phyloP scores from a whole-genome alignment of 2,888 invertebrate genomes.

The Sesamia inferens region DNA sequence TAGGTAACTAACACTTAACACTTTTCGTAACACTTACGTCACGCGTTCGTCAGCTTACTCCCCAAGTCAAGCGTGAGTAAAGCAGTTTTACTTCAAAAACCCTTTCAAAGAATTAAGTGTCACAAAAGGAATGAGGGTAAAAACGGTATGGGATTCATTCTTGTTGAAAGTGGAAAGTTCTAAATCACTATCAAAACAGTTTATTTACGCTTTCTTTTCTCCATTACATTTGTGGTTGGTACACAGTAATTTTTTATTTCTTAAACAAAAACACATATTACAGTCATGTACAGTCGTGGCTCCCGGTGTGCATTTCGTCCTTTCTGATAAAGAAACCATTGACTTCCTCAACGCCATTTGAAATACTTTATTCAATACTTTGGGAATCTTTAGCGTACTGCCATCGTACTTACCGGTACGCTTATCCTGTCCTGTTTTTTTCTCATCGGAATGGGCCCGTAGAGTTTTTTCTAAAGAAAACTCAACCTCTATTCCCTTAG shows the following conservation, averaged over 20 bases:
- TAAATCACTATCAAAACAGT: constrained; percentile 11
- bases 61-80: too few relatives aligned
- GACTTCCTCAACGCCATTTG: constrained; percentile 72
- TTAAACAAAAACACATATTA: constrained; percentile 80
- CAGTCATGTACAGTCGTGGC: constrained; percentile 65
- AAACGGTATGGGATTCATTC: not conserved
- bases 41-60: too few relatives aligned
- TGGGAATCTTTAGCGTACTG: constrained; percentile 63
- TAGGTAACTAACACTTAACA: too few relatives aligned
- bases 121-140: not conserved
- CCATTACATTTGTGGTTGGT: constrained; percentile 71
- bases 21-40: too few relatives aligned
- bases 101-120: not conserved
- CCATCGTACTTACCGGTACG: constrained; percentile 36
- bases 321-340: constrained; percentile 69
- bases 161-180: not conserved
- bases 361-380: constrained; percentile 69
- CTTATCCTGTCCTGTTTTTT: too few relatives aligned
- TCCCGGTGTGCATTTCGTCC: constrained; percentile 72
- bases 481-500: constrained; percentile 45
- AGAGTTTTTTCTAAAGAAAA: not conserved
- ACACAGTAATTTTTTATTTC: constrained; percentile 78
- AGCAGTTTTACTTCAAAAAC: too few relatives aligned
- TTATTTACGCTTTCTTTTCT: constrained; percentile 12
- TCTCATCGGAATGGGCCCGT: not conserved